Conservation (phyloP, 2,797 vertebrate species). For the Pitangus sulphuratus region DNA sequence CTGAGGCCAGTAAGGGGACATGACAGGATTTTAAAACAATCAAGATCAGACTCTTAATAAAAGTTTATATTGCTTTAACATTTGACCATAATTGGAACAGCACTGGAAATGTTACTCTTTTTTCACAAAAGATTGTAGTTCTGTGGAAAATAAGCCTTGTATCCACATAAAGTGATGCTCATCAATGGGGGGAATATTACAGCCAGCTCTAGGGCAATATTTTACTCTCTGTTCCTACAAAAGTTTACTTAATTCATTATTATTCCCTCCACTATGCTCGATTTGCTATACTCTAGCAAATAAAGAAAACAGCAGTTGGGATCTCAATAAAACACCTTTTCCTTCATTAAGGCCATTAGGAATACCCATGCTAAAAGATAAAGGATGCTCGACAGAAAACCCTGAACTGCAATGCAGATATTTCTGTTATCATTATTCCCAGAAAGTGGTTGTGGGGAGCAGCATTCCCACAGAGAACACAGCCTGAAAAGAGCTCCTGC, state of each 20-base stretch:
- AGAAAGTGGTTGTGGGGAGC: background rate
- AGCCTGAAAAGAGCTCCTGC: background rate
- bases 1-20: background rate
- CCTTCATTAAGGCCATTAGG: background rate
- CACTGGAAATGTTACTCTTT: background rate
- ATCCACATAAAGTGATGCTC: background rate
- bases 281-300: background rate
- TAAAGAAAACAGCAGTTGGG: background rate
- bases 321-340: background rate
- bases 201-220: background rate
- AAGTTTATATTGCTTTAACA: background rate
- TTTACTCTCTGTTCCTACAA: background rate
- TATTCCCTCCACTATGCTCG: background rate
- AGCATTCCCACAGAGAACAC: rapidly evolving
- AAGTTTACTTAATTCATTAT: background rate
- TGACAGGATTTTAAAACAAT: background rate
- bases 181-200: background rate
- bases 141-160: background rate
- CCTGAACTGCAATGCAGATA: background rate
- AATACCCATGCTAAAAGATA: background rate
- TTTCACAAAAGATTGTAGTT: background rate
- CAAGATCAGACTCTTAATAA: background rate
- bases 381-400: background rate
- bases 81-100: background rate
- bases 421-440: background rate